These are phyloP conservation scores for Ernsta delagoae DNA, from an alignment of 2,888 invertebrate genomes.

Conservation along the genomic window DNA sequence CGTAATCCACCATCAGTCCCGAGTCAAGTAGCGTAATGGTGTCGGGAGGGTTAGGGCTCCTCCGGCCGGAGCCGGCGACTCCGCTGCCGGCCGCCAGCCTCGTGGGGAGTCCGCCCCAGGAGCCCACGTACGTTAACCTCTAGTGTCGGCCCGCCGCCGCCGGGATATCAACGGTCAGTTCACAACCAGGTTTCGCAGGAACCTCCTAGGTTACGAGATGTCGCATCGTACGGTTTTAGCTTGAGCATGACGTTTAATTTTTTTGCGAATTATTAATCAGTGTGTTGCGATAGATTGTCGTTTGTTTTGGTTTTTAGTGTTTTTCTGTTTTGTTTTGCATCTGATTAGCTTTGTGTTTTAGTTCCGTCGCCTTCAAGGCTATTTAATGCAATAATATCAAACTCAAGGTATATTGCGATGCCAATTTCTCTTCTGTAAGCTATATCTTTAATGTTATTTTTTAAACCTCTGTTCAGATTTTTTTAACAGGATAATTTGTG, in stretches of 20 bases:
- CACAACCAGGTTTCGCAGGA: slow-evolving; percentile 38
- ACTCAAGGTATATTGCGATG: not conserved
- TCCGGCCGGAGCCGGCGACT: slow-evolving; percentile 73
- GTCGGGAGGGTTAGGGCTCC: slow-evolving; percentile 76
- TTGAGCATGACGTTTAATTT: slow-evolving; percentile 36
- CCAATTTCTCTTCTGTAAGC: slow-evolving; percentile 1
- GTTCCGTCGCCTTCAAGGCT: not conserved
- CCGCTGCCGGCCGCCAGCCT: slow-evolving; percentile 57
- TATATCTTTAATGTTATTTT: not conserved
- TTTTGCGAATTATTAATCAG: slow-evolving; percentile 25
- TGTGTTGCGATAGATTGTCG: slow-evolving; percentile 11
- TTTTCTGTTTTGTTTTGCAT: not conserved
- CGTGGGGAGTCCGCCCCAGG: slow-evolving; percentile 89
- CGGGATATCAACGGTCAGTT: slow-evolving; percentile 75
- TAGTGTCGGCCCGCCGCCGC: slow-evolving; percentile 87
- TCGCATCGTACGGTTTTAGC: slow-evolving; percentile 32
- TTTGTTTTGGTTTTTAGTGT: not conserved
- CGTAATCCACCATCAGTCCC: slow-evolving; percentile 57
- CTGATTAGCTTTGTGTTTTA: slow-evolving; percentile 1
- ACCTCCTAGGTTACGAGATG: slow-evolving; percentile 37
- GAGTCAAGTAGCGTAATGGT: slow-evolving; percentile 86
- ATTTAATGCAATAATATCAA: not conserved
- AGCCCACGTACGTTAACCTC: slow-evolving; percentile 97
- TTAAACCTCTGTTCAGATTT: not conserved
- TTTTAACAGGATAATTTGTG: not conserved